Conservation (phyloP, 2,888 invertebrate genomes). For the Ichneumoninae sp. region DNA sequence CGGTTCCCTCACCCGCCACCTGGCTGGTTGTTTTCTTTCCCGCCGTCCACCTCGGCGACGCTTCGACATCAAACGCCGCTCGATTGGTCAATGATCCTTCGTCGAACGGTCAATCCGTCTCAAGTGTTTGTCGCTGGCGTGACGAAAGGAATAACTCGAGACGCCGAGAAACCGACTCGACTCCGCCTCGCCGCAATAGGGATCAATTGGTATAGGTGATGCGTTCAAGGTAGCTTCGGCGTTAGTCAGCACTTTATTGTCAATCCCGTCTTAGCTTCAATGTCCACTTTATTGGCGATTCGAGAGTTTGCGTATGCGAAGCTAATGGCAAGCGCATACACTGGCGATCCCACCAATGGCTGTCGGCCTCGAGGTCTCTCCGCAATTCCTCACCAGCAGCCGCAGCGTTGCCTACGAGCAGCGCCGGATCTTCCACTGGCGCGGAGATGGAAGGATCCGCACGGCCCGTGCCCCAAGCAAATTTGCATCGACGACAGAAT, state of each 20-base stretch:
- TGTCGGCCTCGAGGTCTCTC: constrained; percentile 17
- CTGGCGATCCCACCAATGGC: not conserved
- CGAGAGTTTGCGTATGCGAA: not conserved
- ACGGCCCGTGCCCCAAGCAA: constrained; percentile 7
- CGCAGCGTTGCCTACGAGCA: not conserved
- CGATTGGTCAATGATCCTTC: not conserved
- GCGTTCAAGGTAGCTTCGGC: constrained; percentile 7
- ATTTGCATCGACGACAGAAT: constrained; percentile 42
- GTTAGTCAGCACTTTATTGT: constrained; percentile 1
- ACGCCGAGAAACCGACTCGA: no score
- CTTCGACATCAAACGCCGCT: not conserved
- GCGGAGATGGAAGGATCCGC: not conserved
- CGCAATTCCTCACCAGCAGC: not conserved
- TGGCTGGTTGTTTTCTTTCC: not conserved
- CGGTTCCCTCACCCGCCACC: not conserved
- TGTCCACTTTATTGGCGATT: constrained; percentile 27
- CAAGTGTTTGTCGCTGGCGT: not conserved
- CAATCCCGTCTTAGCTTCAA: constrained; percentile 16
- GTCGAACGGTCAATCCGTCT: not conserved
- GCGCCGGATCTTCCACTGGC: not conserved
- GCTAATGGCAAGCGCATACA: constrained; percentile 5
- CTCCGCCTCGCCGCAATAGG: not conserved
- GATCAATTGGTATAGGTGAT: constrained; percentile 15
- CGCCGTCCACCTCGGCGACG: not conserved
- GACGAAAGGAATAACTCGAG: not conserved